Percentiles rank a stretch among this genome's conserved stretches.
Evolutionary conservation across 2,888 invertebrate genomes (phyloP).

Genomic region (Erebia aethiops): DNA sequence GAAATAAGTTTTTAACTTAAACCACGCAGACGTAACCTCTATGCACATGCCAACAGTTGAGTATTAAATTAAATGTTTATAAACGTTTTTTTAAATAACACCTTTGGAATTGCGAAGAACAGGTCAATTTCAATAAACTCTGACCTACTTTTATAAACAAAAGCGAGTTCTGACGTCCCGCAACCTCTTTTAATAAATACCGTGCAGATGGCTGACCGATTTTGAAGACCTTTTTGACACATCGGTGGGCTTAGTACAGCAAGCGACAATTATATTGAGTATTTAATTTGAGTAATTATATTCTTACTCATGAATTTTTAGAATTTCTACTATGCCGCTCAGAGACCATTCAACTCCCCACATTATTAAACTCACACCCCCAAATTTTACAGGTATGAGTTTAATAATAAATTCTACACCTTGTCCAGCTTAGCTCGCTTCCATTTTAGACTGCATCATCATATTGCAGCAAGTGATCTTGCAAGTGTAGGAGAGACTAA

Average conservation of each 20-base stretch:
- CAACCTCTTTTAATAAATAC: background rate
- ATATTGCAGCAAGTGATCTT: too few species aligned
- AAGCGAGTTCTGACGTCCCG: constrained; percentile 8
- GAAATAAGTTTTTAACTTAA: too few species aligned
- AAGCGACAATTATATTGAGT: too few species aligned
- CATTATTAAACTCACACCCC: too few species aligned
- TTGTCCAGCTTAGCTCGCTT: too few species aligned
- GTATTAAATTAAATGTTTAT: background rate
- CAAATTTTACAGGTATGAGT: too few species aligned
- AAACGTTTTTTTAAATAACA: constrained; percentile 5
- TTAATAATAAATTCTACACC: too few species aligned
- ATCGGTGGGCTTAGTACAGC: background rate
- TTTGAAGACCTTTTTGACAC: background rate
- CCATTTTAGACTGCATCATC: too few species aligned
- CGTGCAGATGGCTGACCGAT: constrained; percentile 7
- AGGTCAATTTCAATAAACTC: constrained; percentile 25
- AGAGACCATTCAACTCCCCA: too few species aligned
- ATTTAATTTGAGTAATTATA: too few species aligned
- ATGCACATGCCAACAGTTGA: background rate
- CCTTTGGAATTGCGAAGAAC: constrained; percentile 15
- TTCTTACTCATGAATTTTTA: background rate
- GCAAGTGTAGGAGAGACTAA: too few species aligned
- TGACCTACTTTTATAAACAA: constrained; percentile 23
- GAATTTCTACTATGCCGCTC: background rate
- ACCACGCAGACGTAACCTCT: too few species aligned